phyloP scores from a whole-genome alignment of 1,140 invertebrate species.

The Manduca sexta region DNA sequence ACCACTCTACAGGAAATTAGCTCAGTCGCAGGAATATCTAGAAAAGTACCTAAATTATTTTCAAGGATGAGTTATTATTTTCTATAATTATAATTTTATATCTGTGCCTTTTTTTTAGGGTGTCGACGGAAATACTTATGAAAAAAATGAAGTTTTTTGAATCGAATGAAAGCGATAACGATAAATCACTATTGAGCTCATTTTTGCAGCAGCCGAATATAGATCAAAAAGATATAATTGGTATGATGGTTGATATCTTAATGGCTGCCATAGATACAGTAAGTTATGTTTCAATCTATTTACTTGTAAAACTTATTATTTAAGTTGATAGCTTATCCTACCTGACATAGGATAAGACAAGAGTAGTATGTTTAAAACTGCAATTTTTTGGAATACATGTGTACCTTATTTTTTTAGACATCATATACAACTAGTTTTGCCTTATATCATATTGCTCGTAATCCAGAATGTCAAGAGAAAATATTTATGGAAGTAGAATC shows the following conservation, averaged over 20 bases:
- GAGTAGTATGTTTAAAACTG: too few relatives aligned
- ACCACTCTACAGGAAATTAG: slow-evolving; percentile 81
- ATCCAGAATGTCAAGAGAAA: slow-evolving; percentile 82
- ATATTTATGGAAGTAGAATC: slow-evolving; percentile 78
- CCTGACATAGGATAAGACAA: too few relatives aligned
- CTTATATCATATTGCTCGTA: slow-evolving; percentile 86
- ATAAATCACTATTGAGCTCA: slow-evolving; percentile 74
- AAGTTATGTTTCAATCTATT: slow-evolving; percentile 36
- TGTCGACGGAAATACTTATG: slow-evolving; percentile 80
- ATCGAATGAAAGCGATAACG: slow-evolving; percentile 26
- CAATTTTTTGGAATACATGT: too few relatives aligned
- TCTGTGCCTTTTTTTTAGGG: slow-evolving; percentile 56
- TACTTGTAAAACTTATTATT: too few relatives aligned
- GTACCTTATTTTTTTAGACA: slow-evolving; percentile 85
- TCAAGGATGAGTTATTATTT: slow-evolving; percentile 6
- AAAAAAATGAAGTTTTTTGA: slow-evolving; percentile 73
- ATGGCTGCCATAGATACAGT: slow-evolving; percentile 92
- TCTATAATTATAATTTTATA: not conserved
- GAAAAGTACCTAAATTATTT: slow-evolving; percentile 77
- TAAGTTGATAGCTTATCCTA: too few relatives aligned
- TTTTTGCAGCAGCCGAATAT: slow-evolving; percentile 80
- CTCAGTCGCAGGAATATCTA: slow-evolving; percentile 80
- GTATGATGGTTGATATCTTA: slow-evolving; percentile 87
- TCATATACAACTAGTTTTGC: slow-evolving; percentile 85
- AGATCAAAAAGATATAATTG: slow-evolving; percentile 85